phyloP scores from a whole-genome alignment of 30 jellyfish, hydroid and myxozoan genomes.

The Turritopsis rubra region DNA sequence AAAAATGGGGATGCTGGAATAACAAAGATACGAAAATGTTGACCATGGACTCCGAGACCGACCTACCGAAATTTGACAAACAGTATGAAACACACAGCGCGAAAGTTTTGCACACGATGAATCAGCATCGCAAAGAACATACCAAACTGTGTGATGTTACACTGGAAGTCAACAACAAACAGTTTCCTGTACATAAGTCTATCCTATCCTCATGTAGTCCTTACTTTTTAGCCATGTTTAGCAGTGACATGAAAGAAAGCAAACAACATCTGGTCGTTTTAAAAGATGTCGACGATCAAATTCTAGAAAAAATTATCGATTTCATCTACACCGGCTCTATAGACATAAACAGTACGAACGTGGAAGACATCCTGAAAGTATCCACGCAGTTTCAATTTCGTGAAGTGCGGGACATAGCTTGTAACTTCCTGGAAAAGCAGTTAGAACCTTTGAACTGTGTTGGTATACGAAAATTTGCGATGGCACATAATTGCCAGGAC shows the following conservation, averaged over 20 bases:
- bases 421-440: conserved; percentile 77
- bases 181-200: conserved; percentile 85
- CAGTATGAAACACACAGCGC: conserved; percentile 50
- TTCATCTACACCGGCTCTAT: conserved; percentile 83
- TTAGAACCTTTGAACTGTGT: conserved; percentile 81
- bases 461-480: conserved; percentile 77
- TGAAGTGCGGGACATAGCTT: conserved; percentile 75
- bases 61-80: conserved; percentile 35
- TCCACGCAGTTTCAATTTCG: conserved; percentile 74
- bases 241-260: conserved; percentile 84
- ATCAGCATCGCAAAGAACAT: conserved; percentile 69
- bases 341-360: conserved; percentile 68
- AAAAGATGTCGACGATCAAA: conserved; percentile 61
- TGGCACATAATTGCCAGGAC: conserved; percentile 50
- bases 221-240: conserved; percentile 92
- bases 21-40: conserved; percentile 28
- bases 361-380: conserved; percentile 52
- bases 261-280: conserved; percentile 56
- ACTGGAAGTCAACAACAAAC: conserved; percentile 44
- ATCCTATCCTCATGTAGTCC: conserved; percentile 97
- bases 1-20: background rate
- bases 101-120: conserved; percentile 55
- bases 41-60: conserved; percentile 68
- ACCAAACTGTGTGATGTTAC: conserved; percentile 89
- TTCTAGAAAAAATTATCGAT: conserved; percentile 51